phyloP scores from a whole-genome alignment of 2,113 vertebrate species.

The Brevimyrus niger region DNA sequence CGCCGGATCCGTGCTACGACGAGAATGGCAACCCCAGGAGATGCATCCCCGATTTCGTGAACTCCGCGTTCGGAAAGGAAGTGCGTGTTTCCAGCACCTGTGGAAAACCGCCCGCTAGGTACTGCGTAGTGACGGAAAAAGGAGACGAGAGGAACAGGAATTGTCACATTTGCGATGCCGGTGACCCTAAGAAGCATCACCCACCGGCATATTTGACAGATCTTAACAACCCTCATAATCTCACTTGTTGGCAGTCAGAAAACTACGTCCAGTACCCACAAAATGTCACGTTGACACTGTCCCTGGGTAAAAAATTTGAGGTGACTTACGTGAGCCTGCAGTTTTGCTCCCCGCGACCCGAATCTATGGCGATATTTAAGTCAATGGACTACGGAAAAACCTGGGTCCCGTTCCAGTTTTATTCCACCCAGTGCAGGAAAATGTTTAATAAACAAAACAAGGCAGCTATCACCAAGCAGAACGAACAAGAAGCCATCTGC shows the following conservation, averaged over 20 bases:
- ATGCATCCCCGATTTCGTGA: constrained; percentile 98
- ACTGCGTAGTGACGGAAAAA: constrained; percentile 88
- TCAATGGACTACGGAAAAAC: constrained; percentile 97
- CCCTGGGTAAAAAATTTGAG: constrained; percentile 96
- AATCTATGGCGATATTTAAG: constrained; percentile 97
- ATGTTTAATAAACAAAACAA: constrained; percentile 88
- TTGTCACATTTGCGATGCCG: constrained; percentile 89
- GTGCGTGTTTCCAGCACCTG: constrained; percentile 95
- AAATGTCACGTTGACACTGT: constrained; percentile 88
- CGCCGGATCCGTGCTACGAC: constrained; percentile 92
- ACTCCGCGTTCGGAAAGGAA: constrained; percentile 94
- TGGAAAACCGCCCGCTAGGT: constrained; percentile 75
- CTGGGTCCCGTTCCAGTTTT: constrained; percentile 96
- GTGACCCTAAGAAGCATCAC: constrained; percentile 82
- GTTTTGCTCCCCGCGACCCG: constrained; percentile 94
- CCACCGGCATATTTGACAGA: constrained; percentile 90
- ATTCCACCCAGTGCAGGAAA: constrained; percentile 94
- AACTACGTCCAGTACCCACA: constrained; percentile 86
- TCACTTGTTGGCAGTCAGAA: constrained; percentile 97
- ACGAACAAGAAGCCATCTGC: constrained; percentile 96
- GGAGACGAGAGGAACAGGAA: constrained; percentile 79
- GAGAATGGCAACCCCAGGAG: constrained; percentile 89
- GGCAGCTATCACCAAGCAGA: constrained; percentile 91
- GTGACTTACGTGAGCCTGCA: constrained; percentile 97
- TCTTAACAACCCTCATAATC: constrained; percentile 98